Base-by-base conservation (phyloP, 2,113 vertebrate genomes). In the Zapus hudsonius region DNA sequence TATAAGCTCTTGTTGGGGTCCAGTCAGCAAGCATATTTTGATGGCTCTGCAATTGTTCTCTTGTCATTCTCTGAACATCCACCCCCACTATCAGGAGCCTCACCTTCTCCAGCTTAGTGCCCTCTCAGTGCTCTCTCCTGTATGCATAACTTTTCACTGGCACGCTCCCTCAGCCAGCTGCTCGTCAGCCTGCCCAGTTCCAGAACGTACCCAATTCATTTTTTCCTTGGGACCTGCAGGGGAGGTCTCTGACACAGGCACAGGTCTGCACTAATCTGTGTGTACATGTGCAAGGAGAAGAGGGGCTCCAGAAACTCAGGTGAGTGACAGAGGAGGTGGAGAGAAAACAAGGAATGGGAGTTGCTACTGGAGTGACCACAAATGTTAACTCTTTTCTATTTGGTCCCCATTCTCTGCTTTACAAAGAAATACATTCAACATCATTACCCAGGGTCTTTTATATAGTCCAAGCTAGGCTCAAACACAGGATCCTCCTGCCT, bases 1-100 rank as follows among this genome's bases (percentile, higher is more conserved):
- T 38, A 10, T 93, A 96, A 96, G 89, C 40, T 61, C 63, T 90
- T 73, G 74, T 79, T 64, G 11, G 63, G 52, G 78, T 89, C n/a
- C n/a, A n/a, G 83, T 74, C 59, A 76, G 91, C 47, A 79, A 36
- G 31, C 57, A 66, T 16, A 75, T 85, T 40, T 12, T 15, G 6
- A 23, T 17, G 89, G 69, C 25, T 95, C 85, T 70, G 78, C 79
- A 75, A 23, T 52, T 33, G 75, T 59, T 73, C 4, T 79, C 13
- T 29, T 13, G 25, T 72, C 23, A 42, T n/a, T 19, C 15, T 72
- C 78, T 63, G 76, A 22, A 74, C 42, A 63, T 67, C 74, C 44
- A 55, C 36, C 27, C 36, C 70, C 47, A 42, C 36, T 47, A 27
- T 33, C 17, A 36, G 47, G 57, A 87, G 36, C 8, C 55, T 82